Conservation (phyloP, 2,888 invertebrate species). For the Creontiades dilutus region DNA sequence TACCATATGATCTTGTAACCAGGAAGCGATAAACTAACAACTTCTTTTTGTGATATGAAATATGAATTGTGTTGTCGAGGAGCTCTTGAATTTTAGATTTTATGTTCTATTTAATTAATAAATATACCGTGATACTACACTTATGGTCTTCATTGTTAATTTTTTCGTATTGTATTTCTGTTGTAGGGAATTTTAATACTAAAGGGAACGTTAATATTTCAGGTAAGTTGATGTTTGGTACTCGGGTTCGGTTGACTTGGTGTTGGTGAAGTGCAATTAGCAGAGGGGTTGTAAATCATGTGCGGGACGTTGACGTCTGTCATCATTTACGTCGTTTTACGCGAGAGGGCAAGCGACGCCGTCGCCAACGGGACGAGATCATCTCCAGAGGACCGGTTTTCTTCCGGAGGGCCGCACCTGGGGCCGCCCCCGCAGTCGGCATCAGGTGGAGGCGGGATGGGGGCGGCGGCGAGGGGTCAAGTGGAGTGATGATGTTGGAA, state of each 20-base stretch:
- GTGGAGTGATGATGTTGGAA: slow-evolving; percentile 51
- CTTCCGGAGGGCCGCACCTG: background rate
- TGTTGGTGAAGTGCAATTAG: background rate
- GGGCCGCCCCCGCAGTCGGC: background rate
- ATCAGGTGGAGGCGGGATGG: background rate
- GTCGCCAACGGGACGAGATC: background rate
- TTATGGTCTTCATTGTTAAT: no score
- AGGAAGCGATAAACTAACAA: no score
- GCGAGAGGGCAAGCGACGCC: background rate
- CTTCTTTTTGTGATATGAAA: no score
- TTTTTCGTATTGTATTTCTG: no score
- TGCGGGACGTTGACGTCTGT: slow-evolving; percentile 9
- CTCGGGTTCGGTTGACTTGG: background rate
- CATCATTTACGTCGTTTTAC: slow-evolving; percentile 6
- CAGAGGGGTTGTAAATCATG: slow-evolving; percentile 1
- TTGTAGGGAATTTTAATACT: no score
- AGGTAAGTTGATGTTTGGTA: no score
- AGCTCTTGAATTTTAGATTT: no score
- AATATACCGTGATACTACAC: no score
- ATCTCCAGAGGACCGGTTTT: background rate
- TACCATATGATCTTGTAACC: no score
- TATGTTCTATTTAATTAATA: no score
- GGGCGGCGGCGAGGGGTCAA: background rate
- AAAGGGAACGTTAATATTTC: no score
- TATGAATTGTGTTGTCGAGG: no score